Conservation (phyloP, 2,113 vertebrate species). For the Microtus oregoni region DNA sequence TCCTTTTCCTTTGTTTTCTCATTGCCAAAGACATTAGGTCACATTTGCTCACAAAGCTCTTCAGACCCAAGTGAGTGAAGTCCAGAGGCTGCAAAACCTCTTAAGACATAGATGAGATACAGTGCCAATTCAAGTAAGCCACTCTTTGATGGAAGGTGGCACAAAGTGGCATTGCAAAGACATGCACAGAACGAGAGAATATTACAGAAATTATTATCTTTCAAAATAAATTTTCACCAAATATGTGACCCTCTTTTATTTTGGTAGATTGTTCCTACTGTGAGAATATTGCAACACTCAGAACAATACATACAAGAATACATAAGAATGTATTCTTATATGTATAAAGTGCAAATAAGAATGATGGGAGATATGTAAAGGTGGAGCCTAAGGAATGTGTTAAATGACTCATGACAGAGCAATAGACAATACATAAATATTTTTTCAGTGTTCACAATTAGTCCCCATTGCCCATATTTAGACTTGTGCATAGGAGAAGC, state of each 20-base stretch:
- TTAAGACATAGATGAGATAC: background rate
- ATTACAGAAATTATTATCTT: background rate
- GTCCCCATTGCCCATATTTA: background rate
- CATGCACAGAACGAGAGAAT: background rate
- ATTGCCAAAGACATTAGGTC: slow-evolving; percentile 1
- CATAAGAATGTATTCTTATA: too few species aligned
- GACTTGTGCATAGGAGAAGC: background rate
- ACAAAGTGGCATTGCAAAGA: background rate
- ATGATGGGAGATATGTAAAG: background rate
- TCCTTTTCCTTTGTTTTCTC: background rate
- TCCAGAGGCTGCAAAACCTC: background rate
- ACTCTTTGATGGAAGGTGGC: background rate
- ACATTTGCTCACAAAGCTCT: background rate
- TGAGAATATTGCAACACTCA: background rate
- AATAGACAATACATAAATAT: slow-evolving; percentile 1
- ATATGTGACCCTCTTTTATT: background rate
- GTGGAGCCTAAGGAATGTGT: background rate
- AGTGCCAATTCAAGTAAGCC: slow-evolving; percentile 8
- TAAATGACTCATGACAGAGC: background rate
- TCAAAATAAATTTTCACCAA: slow-evolving; percentile 24
- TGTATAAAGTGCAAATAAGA: background rate
- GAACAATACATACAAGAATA: background rate
- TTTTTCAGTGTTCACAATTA: slow-evolving; percentile 8
- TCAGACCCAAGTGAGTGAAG: background rate
- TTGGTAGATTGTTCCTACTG: slow-evolving; percentile 2